Evolutionary conservation across 2,797 vertebrate genomes (phyloP).

Genomic region (Sternarchorhynchus goeldii): DNA sequence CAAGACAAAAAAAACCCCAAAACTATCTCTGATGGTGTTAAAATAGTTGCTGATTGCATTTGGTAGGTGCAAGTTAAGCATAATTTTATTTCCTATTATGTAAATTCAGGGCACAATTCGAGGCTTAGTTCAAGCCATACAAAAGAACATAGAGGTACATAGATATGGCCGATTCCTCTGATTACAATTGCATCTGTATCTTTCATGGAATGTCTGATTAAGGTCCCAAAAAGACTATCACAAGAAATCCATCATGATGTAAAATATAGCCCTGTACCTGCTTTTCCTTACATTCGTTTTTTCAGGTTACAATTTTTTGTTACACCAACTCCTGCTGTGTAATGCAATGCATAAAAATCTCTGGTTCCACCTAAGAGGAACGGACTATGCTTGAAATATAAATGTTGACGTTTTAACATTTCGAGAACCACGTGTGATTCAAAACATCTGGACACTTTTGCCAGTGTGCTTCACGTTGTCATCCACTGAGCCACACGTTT

Average conservation of each 20-base stretch:
- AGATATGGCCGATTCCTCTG: slow-evolving; percentile 30
- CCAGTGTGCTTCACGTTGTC: neutral
- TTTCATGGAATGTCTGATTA: slow-evolving; percentile 22
- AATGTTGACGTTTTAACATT: neutral
- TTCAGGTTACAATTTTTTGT: neutral
- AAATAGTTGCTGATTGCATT: slow-evolving; percentile 22
- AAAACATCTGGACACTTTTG: neutral
- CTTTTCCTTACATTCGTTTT: neutral
- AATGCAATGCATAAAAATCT: neutral
- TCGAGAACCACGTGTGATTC: neutral
- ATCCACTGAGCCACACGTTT: neutral
- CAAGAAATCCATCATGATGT: neutral
- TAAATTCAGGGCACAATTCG: slow-evolving; percentile 32
- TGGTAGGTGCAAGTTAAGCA: slow-evolving; percentile 18
- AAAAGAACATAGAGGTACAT: neutral
- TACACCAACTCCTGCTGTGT: too few species aligned
- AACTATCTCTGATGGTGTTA: neutral
- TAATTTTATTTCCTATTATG: slow-evolving; percentile 39
- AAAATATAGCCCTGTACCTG: neutral
- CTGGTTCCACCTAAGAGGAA: neutral
- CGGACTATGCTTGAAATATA: neutral
- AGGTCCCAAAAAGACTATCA: slow-evolving; percentile 7
- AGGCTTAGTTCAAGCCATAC: neutral
- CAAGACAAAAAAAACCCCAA: neutral
- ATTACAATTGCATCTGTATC: slow-evolving; percentile 41